Evolutionary conservation across 1,140 invertebrate species (phyloP).

Genomic region (Drosophila suzukii): DNA sequence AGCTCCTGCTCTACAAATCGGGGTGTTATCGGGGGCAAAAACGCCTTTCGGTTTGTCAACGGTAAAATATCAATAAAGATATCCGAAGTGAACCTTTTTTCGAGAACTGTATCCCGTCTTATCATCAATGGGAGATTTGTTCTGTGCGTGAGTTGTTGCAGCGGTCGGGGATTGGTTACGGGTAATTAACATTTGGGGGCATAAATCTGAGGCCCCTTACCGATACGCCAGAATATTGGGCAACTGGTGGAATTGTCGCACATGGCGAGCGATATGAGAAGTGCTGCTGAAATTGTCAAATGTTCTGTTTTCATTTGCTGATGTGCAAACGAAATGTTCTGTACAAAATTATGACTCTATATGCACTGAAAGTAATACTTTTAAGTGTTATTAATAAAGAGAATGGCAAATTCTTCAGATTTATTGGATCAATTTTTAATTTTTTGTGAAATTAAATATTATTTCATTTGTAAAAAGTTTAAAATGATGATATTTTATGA

Average conservation of each 20-base stretch:
- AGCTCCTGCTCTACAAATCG: neutral
- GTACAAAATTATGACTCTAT: constrained; percentile 17
- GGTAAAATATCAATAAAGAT: constrained; percentile 41
- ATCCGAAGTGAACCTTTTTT: constrained; percentile 17
- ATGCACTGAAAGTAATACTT: neutral
- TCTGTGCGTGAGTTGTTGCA: constrained; percentile 49
- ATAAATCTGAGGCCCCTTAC: constrained; percentile 67
- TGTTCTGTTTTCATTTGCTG: constrained; percentile 1
- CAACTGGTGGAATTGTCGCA: constrained; percentile 16
- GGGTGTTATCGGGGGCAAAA: constrained; percentile 19
- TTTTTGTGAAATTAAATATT: too few relatives aligned
- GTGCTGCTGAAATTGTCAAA: constrained; percentile 40
- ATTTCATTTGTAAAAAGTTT: too few relatives aligned
- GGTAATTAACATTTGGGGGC: constrained; percentile 73
- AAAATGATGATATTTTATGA: neutral
- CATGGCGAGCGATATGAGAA: constrained; percentile 16
- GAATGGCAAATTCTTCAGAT: too few relatives aligned
- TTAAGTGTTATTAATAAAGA: too few relatives aligned
- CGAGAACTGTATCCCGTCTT: constrained; percentile 16
- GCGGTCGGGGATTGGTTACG: constrained; percentile 71
- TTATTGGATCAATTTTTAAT: too few relatives aligned
- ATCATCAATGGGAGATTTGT: constrained; percentile 30
- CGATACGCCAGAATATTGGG: constrained; percentile 12
- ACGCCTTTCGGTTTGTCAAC: constrained; percentile 52
- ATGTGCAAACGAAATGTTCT: constrained; percentile 50